Percentiles rank a stretch among this genome's conserved stretches.
These are phyloP conservation scores for Arbacia lixula DNA, from an alignment of 53 echinoderm and acorn worm species.

Conservation along the genomic window DNA sequence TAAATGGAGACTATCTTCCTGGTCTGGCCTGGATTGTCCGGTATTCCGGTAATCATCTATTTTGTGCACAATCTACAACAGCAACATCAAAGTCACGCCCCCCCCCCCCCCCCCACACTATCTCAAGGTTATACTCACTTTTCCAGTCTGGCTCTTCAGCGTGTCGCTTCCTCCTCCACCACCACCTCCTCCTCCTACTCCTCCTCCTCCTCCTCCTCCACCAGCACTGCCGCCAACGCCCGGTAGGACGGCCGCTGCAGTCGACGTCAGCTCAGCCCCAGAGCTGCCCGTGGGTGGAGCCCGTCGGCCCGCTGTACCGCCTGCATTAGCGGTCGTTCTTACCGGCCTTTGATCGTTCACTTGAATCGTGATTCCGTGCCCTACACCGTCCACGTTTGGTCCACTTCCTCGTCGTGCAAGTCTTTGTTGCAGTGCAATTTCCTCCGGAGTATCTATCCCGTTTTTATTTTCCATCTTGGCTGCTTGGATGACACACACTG, in stretches of 20 bases:
- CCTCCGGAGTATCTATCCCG: constrained; percentile 17
- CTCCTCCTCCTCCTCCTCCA: too few species aligned
- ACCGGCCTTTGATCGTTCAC: constrained; percentile 18
- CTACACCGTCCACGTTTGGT: constrained; percentile 8
- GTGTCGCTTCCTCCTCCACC: constrained; percentile 14
- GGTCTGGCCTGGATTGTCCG: too few species aligned
- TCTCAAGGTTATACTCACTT: background rate
- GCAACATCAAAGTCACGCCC: too few species aligned
- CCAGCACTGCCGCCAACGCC: too few species aligned
- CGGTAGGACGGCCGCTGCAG: too few species aligned
- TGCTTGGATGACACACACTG: too few species aligned
- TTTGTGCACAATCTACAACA: too few species aligned
- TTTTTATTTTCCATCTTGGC: constrained; percentile 12
- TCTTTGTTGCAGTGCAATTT: constrained; percentile 2
- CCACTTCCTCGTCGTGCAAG: constrained; percentile 33
- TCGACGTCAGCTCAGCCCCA: constrained; percentile 4
- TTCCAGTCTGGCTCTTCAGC: constrained; percentile 13
- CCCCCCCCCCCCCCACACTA: background rate
- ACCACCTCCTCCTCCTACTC: too few species aligned
- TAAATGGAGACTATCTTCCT: too few species aligned
- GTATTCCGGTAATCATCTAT: too few species aligned
- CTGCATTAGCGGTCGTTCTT: background rate
- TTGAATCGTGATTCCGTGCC: background rate
- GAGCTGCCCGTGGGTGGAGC: constrained; percentile 34
- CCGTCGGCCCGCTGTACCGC: constrained; percentile 28